Conservation (phyloP, 1,140 invertebrate genomes). For the Dendrolimus punctatus region DNA sequence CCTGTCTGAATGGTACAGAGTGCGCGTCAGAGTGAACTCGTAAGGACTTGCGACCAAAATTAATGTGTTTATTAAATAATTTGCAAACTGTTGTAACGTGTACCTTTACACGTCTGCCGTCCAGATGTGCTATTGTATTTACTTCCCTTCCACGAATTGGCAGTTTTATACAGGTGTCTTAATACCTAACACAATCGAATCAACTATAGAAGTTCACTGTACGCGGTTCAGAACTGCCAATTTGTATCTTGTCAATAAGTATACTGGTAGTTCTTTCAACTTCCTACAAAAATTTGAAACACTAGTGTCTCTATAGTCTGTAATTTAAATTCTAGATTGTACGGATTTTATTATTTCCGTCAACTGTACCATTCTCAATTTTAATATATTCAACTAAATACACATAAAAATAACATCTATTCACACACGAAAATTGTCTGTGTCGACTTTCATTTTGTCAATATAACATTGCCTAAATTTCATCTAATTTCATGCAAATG, state of each 20-base stretch:
- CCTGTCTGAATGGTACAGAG: conserved; percentile 81
- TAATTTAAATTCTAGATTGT: neutral
- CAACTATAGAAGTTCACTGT: conserved; percentile 2
- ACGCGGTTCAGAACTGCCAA: conserved; percentile 45
- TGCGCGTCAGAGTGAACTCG: conserved; percentile 83
- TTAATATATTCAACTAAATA: conserved; percentile 1
- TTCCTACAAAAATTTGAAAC: conserved; percentile 22
- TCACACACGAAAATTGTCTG: no score
- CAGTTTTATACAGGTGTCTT: conserved; percentile 41
- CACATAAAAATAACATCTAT: conserved; percentile 3
- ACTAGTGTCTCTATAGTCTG: conserved; percentile 6
- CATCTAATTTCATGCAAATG: conserved; percentile 9
- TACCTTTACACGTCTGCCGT: conserved; percentile 66
- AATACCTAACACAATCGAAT: conserved; percentile 8
- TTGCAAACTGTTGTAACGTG: conserved; percentile 62
- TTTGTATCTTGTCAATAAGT: conserved; percentile 35
- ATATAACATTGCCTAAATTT: conserved; percentile 2
- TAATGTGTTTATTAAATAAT: conserved; percentile 63
- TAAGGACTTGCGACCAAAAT: conserved; percentile 73
- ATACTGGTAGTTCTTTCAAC: conserved; percentile 33
- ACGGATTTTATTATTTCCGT: conserved; percentile 2
- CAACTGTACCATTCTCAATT: conserved; percentile 10
- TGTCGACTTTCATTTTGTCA: neutral
- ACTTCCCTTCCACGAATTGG: conserved; percentile 59
- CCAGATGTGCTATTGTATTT: conserved; percentile 58